phyloP scores from a whole-genome alignment of 2,797 vertebrate genomes.

The Parotocinclus haroldoi region DNA sequence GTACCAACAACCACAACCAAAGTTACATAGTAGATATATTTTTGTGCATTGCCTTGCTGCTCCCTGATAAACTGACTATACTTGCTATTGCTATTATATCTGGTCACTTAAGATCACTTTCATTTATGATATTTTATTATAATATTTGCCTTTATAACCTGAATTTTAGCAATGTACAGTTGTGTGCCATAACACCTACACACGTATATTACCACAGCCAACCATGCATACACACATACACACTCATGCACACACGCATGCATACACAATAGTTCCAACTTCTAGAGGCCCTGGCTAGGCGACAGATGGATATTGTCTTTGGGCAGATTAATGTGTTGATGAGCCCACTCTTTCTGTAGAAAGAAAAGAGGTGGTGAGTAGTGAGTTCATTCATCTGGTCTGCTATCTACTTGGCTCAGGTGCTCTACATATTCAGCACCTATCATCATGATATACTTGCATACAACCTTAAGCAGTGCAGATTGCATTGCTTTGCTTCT shows the following conservation, averaged over 20 bases:
- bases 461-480: constrained; percentile 11
- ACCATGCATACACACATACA: constrained; percentile 11
- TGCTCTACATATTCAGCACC: constrained; percentile 61
- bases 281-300: constrained; percentile 64
- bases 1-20: no score
- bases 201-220: constrained; percentile 6
- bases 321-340: constrained; percentile 71
- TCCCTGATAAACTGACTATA: no score
- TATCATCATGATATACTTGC: constrained; percentile 31
- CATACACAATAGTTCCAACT: constrained; percentile 58
- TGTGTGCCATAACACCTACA: neutral
- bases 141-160: no score
- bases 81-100: no score
- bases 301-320: constrained; percentile 75
- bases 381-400: constrained; percentile 40
- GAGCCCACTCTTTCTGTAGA: constrained; percentile 55
- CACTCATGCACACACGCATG: constrained; percentile 20
- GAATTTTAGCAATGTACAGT: no score
- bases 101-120: no score
- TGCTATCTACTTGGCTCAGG: constrained; percentile 65
- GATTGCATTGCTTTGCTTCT: constrained; percentile 1
- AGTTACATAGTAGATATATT: no score
- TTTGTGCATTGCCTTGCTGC: no score
- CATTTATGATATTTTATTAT: no score
- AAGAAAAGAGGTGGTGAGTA: constrained; percentile 53